Base-by-base conservation (phyloP, 2,113 vertebrate genomes). In the Epinephelus moara region DNA sequence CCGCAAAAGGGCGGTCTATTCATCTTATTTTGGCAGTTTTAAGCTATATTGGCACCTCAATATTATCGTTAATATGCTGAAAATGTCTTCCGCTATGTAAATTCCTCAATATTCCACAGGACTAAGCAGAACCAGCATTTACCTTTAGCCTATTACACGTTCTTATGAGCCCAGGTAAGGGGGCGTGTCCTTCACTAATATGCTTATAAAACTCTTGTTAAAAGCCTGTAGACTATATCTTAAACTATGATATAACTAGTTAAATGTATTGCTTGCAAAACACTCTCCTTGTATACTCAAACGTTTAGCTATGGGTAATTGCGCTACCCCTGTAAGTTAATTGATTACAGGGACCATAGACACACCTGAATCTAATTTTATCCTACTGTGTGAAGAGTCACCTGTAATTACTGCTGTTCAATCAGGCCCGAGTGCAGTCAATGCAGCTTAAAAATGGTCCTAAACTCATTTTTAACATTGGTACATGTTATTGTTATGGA, bases 11-110 rank as follows among this genome's bases (percentile, higher is more conserved):
- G 23, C 2, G 1, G 64, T n/a, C 40, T 49, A 12, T 5, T 6
- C 18, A 1, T 2, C 64, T 21, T 33, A 7, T 15, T 30, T 9
- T 6, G 60, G 33, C 2, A 2, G 1, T 49, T 1, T 13, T 27
- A 10, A 69, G 21, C 15, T 27, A 40, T 25, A 15, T 3, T 21
- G 7, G 5, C 11, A 1, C 30, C 30, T 8, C 2, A 15, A 10
- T 30, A 3, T 55, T 14, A 19, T 47, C 12, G 7, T 1, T n/a
- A 45, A 47, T 57, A 4, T 2, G 33, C 18, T n/a, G 42, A 47
- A 25, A 66, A 70, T 12, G 47, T 68, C 72, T 83, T 86, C 70
- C 85, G 45, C 75, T 3, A 42, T 55, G 21, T 0, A 50, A n/a
- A 2, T 55, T 5, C 52, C 18, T 56, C n/a, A 7, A 12, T 15